Evolutionary conservation across 2,888 invertebrate genomes (phyloP).

Genomic region (Patella caerulea): DNA sequence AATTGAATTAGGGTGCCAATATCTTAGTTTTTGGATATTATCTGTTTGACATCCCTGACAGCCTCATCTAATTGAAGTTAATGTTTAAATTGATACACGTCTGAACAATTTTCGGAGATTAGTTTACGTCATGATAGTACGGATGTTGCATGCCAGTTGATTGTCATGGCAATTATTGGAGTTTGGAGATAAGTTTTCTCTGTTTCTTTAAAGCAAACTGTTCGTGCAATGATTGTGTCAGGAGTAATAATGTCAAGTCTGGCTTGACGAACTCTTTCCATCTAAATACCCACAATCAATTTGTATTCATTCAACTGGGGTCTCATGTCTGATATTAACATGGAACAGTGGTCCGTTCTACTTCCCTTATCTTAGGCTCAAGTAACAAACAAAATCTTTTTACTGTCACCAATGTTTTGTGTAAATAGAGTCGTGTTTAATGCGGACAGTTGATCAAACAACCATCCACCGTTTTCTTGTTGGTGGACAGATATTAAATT

Average conservation of each 20-base stretch:
- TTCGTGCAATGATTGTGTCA: conserved; percentile 3
- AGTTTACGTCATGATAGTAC: background rate
- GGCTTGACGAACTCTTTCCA: background rate
- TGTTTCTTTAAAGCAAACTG: conserved; percentile 2
- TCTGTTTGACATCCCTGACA: too few relatives aligned
- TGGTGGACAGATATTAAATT: background rate
- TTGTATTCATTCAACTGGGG: background rate
- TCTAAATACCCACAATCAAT: conserved; percentile 1
- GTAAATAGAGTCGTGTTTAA: background rate
- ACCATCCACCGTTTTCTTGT: too few relatives aligned
- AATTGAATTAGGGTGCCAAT: too few relatives aligned
- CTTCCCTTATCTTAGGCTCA: too few relatives aligned
- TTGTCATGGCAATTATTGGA: background rate
- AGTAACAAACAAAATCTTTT: conserved; percentile 6
- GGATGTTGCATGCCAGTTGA: conserved; percentile 3
- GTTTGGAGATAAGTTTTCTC: background rate
- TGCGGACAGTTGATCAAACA: conserved; percentile 5
- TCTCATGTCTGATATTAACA: too few relatives aligned
- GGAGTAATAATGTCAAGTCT: background rate
- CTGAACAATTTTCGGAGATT: background rate
- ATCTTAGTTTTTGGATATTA: too few relatives aligned
- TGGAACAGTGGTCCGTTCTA: too few relatives aligned
- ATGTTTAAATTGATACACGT: conserved; percentile 7
- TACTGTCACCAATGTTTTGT: conserved; percentile 1
- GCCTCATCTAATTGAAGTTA: conserved; percentile 2